Conservation (phyloP, 2,113 vertebrate genomes). For the Tichodroma muraria region DNA sequence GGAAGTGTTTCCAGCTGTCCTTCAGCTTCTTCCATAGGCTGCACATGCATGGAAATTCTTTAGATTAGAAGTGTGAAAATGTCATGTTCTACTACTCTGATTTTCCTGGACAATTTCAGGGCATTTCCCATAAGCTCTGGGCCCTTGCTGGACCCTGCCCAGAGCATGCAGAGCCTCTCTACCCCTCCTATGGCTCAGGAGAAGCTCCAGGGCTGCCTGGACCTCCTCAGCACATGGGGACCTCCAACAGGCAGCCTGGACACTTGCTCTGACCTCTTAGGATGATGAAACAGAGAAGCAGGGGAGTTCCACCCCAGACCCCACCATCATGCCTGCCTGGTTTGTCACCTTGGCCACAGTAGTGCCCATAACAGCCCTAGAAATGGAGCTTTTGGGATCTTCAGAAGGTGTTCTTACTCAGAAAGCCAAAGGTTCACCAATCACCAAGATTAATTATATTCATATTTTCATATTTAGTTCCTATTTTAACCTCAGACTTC, state of each 20-base stretch:
- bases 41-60: background rate
- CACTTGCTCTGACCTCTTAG: rapidly evolving
- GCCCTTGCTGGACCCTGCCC: background rate
- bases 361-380: background rate
- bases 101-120: background rate
- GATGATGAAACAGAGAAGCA: background rate
- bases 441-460: background rate
- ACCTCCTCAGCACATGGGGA: rapidly evolving
- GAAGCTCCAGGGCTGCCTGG: background rate
- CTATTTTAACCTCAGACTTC: background rate
- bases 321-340: rapidly evolving
- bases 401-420: background rate
- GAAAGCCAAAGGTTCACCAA: background rate
- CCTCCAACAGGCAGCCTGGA: background rate
- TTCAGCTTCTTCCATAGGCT: background rate
- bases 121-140: background rate
- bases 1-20: background rate
- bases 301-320: rapidly evolving
- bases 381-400: background rate
- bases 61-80: background rate
- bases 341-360: background rate
- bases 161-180: rapidly evolving
- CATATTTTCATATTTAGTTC: background rate
- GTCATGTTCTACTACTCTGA: background rate
- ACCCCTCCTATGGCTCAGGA: background rate